These are phyloP conservation scores for Bombus soroeensis DNA, from an alignment of 1,140 invertebrate genomes.

Conservation along the genomic window DNA sequence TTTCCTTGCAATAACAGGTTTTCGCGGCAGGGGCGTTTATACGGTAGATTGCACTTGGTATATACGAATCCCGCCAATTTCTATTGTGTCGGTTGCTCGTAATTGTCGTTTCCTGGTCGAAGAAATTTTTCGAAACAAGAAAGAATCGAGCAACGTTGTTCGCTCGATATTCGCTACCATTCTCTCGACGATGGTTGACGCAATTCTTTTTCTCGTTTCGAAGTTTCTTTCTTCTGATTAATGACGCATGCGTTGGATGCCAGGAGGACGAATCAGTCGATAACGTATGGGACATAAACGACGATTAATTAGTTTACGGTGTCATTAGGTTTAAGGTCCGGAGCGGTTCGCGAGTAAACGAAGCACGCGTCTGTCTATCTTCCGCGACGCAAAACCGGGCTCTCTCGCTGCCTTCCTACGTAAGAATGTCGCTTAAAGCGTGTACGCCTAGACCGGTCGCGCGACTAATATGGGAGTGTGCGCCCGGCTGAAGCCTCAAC, in stretches of 20 bases:
- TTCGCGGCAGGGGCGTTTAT: not conserved
- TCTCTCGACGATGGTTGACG: not conserved
- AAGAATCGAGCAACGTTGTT: not conserved
- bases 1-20: conserved; percentile 16
- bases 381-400: conserved; percentile 5
- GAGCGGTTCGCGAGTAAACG: not conserved
- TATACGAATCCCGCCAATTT: no score
- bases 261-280: not conserved
- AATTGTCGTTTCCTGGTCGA: not conserved
- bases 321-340: not conserved
- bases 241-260: not conserved
- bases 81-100: not conserved
- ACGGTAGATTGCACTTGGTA: not conserved
- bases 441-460: conserved; percentile 78
- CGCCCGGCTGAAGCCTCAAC: conserved; percentile 72
- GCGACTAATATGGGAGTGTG: conserved; percentile 74
- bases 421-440: conserved; percentile 58
- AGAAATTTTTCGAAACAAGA: not conserved
- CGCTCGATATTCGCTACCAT: not conserved
- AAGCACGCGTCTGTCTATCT: conserved; percentile 12
- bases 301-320: not conserved
- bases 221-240: not conserved
- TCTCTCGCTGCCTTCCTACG: conserved; percentile 47
- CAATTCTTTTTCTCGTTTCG: not conserved
- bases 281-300: not conserved